phyloP scores from a whole-genome alignment of 2,888 invertebrate genomes.

The Tiliacea citrago region DNA sequence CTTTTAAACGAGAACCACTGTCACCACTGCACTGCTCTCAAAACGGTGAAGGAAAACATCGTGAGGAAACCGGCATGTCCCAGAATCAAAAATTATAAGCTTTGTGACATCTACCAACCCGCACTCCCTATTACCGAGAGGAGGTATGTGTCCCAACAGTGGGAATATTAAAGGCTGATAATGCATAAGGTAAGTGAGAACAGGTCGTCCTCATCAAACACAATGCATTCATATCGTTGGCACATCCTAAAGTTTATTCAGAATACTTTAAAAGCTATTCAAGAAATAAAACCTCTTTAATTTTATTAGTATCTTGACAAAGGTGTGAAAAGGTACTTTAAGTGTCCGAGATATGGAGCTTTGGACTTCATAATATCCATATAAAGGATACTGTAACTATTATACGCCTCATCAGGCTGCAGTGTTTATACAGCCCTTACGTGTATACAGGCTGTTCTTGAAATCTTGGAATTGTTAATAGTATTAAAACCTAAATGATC shows the following conservation, averaged over 20 bases:
- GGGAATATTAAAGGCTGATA: too few species aligned
- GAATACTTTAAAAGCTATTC: conserved; percentile 53
- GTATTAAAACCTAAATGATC: not conserved
- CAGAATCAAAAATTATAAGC: too few species aligned
- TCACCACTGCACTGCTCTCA: too few species aligned
- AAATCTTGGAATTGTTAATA: not conserved
- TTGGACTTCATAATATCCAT: conserved; percentile 46
- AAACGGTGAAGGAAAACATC: too few species aligned
- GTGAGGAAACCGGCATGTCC: too few species aligned
- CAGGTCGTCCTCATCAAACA: conserved; percentile 4
- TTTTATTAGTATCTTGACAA: conserved; percentile 53
- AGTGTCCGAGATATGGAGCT: conserved; percentile 35
- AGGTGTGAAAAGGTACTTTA: conserved; percentile 66
- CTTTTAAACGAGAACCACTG: not conserved
- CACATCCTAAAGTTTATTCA: conserved; percentile 39
- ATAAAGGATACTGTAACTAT: conserved; percentile 46
- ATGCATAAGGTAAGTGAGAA: not conserved
- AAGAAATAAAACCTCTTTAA: conserved; percentile 52
- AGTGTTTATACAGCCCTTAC: conserved; percentile 28
- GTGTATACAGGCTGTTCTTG: conserved; percentile 32
- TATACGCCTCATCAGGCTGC: conserved; percentile 41
- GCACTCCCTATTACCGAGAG: too few species aligned
- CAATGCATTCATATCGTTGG: conserved; percentile 33
- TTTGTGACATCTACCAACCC: too few species aligned
- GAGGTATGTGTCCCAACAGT: too few species aligned